Evolutionary conservation across 2,113 vertebrate genomes (phyloP), one percentile per base, ranked within the genome.

Genomic region (Platysteira castanea): DNA sequence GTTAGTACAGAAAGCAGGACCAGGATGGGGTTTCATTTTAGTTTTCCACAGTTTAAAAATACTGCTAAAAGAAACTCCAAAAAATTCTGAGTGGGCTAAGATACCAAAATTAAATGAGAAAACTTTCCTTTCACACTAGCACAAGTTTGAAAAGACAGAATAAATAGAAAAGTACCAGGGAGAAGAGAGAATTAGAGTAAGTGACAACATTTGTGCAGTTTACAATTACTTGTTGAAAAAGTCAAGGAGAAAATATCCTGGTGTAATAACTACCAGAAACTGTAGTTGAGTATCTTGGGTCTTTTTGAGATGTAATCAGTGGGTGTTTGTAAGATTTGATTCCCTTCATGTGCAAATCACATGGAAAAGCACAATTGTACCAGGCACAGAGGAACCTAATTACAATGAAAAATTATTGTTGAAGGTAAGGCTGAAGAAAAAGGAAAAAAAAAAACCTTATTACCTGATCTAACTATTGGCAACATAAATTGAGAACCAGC

Each of bases 291-390:
- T 54, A 61, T 84, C 52, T 42, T 60, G 22, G 24, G 56, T 15
- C 9, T 81, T 93, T 96, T 68, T 60, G 26, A 94, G 68, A 84
- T 78, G 20, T 78, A 85, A 75, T 88, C 47, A 84, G 64, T 64
- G 8, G 18, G 12, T 86, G 61, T 77, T 90, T 74, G 35, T 53
- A 68, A 64, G 56, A 71, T 91, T 86, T 95, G 26, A 81, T 71
- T 93, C 71, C 35, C 68, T 94, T 95, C 79, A 77, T 81, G 41
- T 93, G 59, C 28, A 93, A 90, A 93, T 84, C 83, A 81, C 28
- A 33, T 24, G 27, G 56, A 89, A 69, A 44, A 77, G n/a, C 21
- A 87, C 44, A 89, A 88, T 92, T 84, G 44, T 56, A 37, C 19
- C 39, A 75, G 47, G n/a, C 64, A 92, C 22, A 89, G 79, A 78